These are phyloP conservation scores for Siphamia tubifer DNA, from an alignment of 2,113 vertebrate species.

Conservation along the genomic window DNA sequence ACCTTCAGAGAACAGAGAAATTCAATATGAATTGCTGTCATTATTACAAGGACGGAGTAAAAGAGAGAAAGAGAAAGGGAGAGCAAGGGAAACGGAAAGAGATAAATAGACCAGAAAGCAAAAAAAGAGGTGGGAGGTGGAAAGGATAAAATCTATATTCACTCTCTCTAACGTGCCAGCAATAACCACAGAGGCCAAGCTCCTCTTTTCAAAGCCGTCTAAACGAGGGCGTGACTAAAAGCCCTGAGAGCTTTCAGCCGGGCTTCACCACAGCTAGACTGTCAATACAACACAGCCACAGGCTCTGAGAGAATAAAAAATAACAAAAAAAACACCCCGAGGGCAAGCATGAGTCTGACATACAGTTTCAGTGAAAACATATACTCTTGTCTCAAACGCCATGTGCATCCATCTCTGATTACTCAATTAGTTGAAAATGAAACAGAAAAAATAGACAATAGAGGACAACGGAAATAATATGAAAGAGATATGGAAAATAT, in stretches of 20 bases:
- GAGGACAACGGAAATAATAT: too few relatives aligned
- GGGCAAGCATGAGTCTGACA: constrained; percentile 27
- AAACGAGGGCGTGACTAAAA: constrained; percentile 66
- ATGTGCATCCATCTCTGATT: constrained; percentile 36
- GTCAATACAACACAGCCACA: constrained; percentile 60
- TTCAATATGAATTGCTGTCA: constrained; percentile 74
- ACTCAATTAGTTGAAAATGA: constrained; percentile 31
- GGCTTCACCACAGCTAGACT: constrained; percentile 33
- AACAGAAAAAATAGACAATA: constrained; percentile 9
- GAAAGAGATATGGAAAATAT: too few relatives aligned
- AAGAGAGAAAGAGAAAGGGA: constrained; percentile 26
- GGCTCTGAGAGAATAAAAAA: constrained; percentile 31
- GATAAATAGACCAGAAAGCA: constrained; percentile 53
- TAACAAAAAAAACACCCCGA: constrained; percentile 18
- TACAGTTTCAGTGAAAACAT: constrained; percentile 18
- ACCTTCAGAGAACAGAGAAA: constrained; percentile 63
- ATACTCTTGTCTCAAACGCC: constrained; percentile 31
- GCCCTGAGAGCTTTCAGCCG: constrained; percentile 61
- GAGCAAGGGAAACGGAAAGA: constrained; percentile 24
- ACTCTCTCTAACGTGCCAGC: constrained; percentile 57
- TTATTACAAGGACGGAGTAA: constrained; percentile 65
- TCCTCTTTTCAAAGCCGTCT: constrained; percentile 70
- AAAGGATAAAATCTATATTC: constrained; percentile 77
- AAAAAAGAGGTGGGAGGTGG: constrained; percentile 52
- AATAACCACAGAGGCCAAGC: constrained; percentile 68